Evolutionary conservation across 2,888 invertebrate species (phyloP), one percentile per base, ranked within the genome.

Genomic region (Atrina japonica): DNA sequence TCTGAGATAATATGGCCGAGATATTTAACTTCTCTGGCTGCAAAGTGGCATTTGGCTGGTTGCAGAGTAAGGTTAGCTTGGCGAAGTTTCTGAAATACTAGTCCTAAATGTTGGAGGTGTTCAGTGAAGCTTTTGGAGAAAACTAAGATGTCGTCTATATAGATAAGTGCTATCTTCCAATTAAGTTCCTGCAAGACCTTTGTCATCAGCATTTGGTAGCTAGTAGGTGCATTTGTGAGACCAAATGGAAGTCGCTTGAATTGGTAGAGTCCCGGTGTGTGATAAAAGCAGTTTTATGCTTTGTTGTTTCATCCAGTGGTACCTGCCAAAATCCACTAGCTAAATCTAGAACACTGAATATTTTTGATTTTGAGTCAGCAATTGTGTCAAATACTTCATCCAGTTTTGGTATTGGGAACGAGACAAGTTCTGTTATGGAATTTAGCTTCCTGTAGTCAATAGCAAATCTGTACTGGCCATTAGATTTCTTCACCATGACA

Each of bases 71-170:
- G 43, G 14, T 74, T 74, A 9, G 76, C 75, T 5, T 73, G 63
- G 40, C 72, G 43, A 6, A 81, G 61, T 49, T 64, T 68, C 16
- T 65, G 30, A 18, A 79, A 76, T 1, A 81, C 66, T 18, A 45
- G 23, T 7, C 59, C 47, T 0, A 78, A 45, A 47, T 81, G 72
- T 23, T 59, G 14, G 11, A 79, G 49, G 50, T 75, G 77, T 29
- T 72, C 58, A 14, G 70, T 61, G 43, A 81, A 70, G 25, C 58
- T 52, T 11, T 67, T 53, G 7, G 63, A 67, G 43, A 74, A 77
- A 18, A 76, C 58, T 16, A 75, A 41, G 3, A 80, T 49, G 45
- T 81, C 78, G 67, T 82, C 82, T 41, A 80, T 63, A 49, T 81
- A 81, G 16, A 76, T 64, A 9, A 81, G 23, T 7, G 67, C 74